phyloP scores from a whole-genome alignment of 2,113 vertebrate species.

The Ptychochromis oligacanthus region DNA sequence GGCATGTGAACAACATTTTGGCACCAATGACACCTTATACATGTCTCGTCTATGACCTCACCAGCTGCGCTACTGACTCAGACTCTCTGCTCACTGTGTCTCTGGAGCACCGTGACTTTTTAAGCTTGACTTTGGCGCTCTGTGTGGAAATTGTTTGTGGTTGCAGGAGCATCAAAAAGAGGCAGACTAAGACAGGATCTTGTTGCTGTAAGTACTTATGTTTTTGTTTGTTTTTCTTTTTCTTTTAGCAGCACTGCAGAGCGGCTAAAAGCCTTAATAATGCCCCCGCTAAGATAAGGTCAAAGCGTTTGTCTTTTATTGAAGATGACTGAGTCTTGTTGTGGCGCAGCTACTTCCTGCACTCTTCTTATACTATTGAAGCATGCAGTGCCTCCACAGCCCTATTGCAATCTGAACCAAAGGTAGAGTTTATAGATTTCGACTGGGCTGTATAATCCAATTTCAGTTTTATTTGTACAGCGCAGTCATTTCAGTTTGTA shows the following conservation, averaged over 20 bases:
- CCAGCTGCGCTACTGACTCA: not conserved
- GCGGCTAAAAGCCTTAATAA: not conserved
- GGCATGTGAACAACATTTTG: not conserved
- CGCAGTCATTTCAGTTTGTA: not conserved
- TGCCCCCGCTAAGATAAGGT: not conserved
- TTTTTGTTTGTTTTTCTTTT: not conserved
- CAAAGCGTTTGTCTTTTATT: not conserved
- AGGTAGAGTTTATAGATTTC: not conserved
- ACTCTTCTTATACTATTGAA: not conserved
- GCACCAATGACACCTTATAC: no score
- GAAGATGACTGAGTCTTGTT: not conserved
- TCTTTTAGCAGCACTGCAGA: not conserved
- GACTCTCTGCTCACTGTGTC: not conserved
- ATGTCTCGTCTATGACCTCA: not conserved
- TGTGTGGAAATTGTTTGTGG: not conserved
- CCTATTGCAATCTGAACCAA: not conserved
- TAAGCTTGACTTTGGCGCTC: not conserved
- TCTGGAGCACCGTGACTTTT: not conserved
- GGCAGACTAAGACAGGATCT: rapidly evolving
- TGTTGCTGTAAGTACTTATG: not conserved
- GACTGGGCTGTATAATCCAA: not conserved
- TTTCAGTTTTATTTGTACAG: not conserved
- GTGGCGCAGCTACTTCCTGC: not conserved
- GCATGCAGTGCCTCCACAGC: not conserved
- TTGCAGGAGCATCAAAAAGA: not conserved